These are phyloP conservation scores for Ptyas mucosa DNA, from an alignment of 2,113 vertebrate genomes.

Conservation along the genomic window DNA sequence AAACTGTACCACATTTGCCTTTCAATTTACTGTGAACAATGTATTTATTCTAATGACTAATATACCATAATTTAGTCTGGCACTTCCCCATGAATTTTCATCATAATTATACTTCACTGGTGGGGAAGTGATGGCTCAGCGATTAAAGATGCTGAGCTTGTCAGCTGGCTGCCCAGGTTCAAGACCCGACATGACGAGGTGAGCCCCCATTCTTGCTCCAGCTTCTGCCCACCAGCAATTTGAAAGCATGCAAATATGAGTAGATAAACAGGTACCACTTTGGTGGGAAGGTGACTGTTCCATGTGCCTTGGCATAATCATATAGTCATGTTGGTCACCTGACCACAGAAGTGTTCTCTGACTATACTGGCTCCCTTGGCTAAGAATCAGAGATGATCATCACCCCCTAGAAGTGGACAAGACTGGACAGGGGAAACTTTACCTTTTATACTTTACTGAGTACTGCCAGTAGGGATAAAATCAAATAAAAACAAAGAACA, in stretches of 20 bases:
- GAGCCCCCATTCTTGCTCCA: neutral
- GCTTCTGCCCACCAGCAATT: neutral
- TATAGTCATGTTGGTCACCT: neutral
- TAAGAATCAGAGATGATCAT: neutral
- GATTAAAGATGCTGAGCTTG: neutral
- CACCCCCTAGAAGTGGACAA: neutral
- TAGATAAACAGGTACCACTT: neutral
- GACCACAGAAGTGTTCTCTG: neutral
- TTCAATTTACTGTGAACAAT: neutral
- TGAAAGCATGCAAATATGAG: neutral
- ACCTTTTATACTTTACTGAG: neutral
- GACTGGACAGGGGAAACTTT: neutral
- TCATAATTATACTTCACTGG: neutral
- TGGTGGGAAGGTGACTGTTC: neutral
- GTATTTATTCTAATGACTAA: neutral
- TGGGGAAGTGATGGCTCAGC: neutral
- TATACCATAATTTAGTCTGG: neutral
- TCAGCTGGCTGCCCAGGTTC: neutral
- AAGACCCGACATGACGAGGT: neutral
- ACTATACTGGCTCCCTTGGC: neutral
- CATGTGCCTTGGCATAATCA: neutral
- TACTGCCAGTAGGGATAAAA: neutral
- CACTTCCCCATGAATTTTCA: neutral
- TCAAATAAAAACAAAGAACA: neutral
- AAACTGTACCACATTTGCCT: too few relatives aligned